Conservation (phyloP, 2,113 vertebrate genomes). For the Scalopus aquaticus region DNA sequence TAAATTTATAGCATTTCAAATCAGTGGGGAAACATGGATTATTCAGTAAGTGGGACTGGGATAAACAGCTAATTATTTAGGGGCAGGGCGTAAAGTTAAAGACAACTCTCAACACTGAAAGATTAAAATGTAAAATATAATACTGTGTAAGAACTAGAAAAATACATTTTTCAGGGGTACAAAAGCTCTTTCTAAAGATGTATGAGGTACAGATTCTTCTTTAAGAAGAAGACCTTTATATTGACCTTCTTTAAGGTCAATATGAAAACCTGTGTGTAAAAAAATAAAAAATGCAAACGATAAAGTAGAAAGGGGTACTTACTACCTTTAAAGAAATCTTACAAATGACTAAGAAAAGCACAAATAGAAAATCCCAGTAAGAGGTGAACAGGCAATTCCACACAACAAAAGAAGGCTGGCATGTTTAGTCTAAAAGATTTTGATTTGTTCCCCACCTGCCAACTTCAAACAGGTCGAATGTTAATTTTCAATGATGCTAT, state of each 20-base stretch:
- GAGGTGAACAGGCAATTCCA: background rate
- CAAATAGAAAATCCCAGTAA: background rate
- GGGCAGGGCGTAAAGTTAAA: background rate
- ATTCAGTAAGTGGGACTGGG: background rate
- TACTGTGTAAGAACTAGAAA: background rate
- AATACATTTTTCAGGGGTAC: background rate
- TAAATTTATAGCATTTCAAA: background rate
- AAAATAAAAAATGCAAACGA: background rate
- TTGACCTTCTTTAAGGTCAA: no score
- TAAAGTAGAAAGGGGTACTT: background rate
- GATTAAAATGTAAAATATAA: slow-evolving; percentile 1
- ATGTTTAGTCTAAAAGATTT: background rate
- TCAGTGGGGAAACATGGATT: background rate
- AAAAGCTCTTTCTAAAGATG: background rate
- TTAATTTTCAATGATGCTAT: background rate
- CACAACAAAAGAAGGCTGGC: background rate
- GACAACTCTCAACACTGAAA: background rate
- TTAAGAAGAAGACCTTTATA: no score
- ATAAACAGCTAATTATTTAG: background rate
- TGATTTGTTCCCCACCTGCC: background rate
- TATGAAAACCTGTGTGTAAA: background rate
- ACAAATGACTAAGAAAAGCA: background rate
- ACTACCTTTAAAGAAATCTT: background rate
- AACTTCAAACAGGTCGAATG: background rate
- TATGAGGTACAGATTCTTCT: background rate